These are phyloP conservation scores for Anolis apletophallus DNA, from an alignment of 2,797 vertebrate species.

Conservation along the genomic window DNA sequence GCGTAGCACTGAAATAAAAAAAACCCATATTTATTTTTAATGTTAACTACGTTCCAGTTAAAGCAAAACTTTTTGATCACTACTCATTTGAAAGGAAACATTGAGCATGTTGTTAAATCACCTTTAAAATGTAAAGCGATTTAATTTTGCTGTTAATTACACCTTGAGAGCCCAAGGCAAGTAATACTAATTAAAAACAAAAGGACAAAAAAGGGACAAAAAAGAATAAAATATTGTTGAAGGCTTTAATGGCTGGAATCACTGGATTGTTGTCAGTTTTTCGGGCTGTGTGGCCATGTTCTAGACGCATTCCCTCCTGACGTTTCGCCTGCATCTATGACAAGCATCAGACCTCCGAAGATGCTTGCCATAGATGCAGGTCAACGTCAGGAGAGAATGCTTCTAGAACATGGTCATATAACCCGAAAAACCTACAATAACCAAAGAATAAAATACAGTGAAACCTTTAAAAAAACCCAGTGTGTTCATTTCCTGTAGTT, in stretches of 20 bases:
- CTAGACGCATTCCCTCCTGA: too few species aligned
- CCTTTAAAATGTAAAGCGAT: not conserved
- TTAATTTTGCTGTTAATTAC: not conserved
- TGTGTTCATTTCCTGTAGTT: too few species aligned
- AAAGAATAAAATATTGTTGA: not conserved
- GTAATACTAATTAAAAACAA: slow-evolving; percentile 1
- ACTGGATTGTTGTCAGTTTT: too few species aligned
- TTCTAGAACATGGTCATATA: too few species aligned
- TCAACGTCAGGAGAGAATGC: too few species aligned
- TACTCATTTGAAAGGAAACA: not conserved
- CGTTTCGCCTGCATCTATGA: too few species aligned
- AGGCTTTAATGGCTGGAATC: too few species aligned
- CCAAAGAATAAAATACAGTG: not conserved
- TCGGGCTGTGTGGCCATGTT: too few species aligned
- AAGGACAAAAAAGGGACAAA: not conserved
- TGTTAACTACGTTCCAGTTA: not conserved
- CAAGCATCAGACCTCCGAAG: too few species aligned
- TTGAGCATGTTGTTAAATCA: not conserved
- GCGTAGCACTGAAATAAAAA: not conserved
- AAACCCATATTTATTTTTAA: not conserved
- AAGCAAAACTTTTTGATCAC: not conserved
- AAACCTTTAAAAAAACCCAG: too few species aligned
- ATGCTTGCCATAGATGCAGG: too few species aligned
- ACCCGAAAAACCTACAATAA: too few species aligned
- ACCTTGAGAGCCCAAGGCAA: not conserved